Evolutionary conservation across 1,140 invertebrate species (phyloP).

Genomic region (Euwallacea similis): DNA sequence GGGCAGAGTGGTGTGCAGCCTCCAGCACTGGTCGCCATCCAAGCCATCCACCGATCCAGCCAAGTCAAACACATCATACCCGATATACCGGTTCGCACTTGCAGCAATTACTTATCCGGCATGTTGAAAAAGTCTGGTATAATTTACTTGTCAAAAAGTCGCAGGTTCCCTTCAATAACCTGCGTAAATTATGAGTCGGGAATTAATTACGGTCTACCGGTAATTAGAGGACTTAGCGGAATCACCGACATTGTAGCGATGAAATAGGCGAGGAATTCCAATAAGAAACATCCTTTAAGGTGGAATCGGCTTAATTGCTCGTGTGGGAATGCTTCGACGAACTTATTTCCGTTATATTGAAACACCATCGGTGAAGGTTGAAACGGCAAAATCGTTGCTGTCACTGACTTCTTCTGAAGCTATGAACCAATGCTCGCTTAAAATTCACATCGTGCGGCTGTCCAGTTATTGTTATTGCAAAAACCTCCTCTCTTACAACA

Average conservation of each 20-base stretch:
- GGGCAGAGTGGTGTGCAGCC: not conserved
- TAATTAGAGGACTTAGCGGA: not conserved
- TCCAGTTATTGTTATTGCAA: slow-evolving; percentile 3
- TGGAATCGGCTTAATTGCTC: too few relatives aligned
- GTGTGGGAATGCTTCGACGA: too few relatives aligned
- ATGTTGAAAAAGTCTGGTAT: not conserved
- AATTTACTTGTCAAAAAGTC: slow-evolving; percentile 16
- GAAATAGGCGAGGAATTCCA: too few relatives aligned
- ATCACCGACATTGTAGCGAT: not conserved
- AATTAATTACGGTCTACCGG: slow-evolving; percentile 7
- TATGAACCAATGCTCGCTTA: too few relatives aligned
- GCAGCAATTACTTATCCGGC: slow-evolving; percentile 2
- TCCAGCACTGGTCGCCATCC: not conserved
- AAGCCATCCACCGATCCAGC: not conserved
- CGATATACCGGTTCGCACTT: slow-evolving; percentile 17
- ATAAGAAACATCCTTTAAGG: too few relatives aligned
- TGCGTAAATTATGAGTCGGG: slow-evolving; percentile 6
- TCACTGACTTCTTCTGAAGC: too few relatives aligned
- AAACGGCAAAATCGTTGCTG: too few relatives aligned
- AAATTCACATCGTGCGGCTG: too few relatives aligned
- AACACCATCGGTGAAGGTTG: too few relatives aligned
- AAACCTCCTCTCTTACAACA: slow-evolving; percentile 4
- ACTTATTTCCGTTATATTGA: too few relatives aligned
- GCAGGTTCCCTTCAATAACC: slow-evolving; percentile 6
- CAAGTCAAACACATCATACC: not conserved